Base-by-base conservation (phyloP, 2,888 invertebrate species). In the Deroplatys truncata region DNA sequence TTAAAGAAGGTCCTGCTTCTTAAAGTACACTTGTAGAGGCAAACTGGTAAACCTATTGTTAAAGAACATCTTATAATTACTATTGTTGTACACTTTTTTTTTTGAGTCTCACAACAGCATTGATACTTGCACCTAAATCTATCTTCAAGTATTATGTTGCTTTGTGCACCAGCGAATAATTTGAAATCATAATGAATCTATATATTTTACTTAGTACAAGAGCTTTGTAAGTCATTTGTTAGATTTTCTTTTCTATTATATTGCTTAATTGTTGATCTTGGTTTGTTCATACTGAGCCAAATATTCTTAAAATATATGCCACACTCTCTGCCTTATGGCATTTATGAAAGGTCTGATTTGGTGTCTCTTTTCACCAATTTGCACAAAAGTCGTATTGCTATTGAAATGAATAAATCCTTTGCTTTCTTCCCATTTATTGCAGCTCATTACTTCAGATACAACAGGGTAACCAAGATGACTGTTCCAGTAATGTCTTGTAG, bases 111-210 rank as follows among this genome's bases (percentile, higher is more conserved):
- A n/a, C 89, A n/a, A 92, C 92, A 4, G 92, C 91, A 91, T 92
- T 92, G n/a, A 90, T 89, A 82, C 91, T 91, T 20, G 90, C 91
- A n/a, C 92, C 92, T 28, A 92, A 90, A 90, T 92, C 92, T 89
- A 90, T 91, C 91, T 88, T 90, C 88, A 15, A 92, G 91, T 84
- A 90, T 85, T 56, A 88, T 89, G 88, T 92, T 91, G 88, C 91
- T 92, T 90, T 92, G 91, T 82, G 91, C 90, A 28, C 92, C 93
- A 90, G 92, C 91, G 91, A 91, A 93, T 82, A 93, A 91, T 31
- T 93, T 92, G 89, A 93, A 93, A 90, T 93, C 93, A 85, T 92
- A 93, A 84, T 92, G 88, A 93, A 93, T 0, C 92, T 92, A 87
- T 92, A 92, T 2, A 92, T 91, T n/a, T 92, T 92, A 91, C 92